A percentile compares a stretch with the other conserved stretches of the same genome.
Conservation (phyloP, 92 coral and sea anemone species). For the Blastomussa wellsi region DNA sequence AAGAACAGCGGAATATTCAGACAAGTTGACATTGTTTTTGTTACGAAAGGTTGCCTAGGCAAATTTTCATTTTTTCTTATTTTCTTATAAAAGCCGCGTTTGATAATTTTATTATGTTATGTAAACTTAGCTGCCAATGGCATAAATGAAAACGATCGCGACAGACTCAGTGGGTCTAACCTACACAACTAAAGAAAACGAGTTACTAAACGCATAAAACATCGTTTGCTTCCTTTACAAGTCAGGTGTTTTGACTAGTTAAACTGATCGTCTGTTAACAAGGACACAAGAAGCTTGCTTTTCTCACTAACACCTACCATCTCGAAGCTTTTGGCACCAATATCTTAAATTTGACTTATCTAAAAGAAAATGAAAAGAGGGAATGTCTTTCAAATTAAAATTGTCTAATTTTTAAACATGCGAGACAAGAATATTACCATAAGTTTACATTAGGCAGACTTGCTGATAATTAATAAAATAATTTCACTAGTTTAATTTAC, state of each 20-base stretch:
- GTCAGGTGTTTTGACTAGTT: neutral
- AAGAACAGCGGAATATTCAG: neutral
- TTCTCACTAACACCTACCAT: neutral
- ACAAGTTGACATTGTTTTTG: neutral
- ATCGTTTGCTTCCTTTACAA: neutral
- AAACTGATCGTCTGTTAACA: neutral
- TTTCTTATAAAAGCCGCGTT: neutral
- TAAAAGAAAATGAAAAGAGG: neutral
- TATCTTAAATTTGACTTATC: neutral
- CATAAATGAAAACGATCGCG: neutral
- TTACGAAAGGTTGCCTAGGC: slow-evolving; percentile 17
- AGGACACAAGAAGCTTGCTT: neutral
- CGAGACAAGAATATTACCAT: slow-evolving; percentile 3
- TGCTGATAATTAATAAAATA: neutral
- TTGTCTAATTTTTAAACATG: neutral
- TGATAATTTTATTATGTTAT: neutral
- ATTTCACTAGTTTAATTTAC: neutral
- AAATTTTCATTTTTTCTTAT: neutral
- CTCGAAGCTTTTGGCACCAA: neutral
- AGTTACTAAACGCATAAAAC: neutral
- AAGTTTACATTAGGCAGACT: neutral
- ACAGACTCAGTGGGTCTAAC: neutral
- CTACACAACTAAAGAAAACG: neutral
- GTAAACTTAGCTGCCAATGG: slow-evolving; percentile 4
- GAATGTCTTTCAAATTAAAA: slow-evolving; percentile 2